Evolutionary conservation across 2,888 invertebrate genomes (phyloP).

Genomic region (Cylindroiulus punctatus): DNA sequence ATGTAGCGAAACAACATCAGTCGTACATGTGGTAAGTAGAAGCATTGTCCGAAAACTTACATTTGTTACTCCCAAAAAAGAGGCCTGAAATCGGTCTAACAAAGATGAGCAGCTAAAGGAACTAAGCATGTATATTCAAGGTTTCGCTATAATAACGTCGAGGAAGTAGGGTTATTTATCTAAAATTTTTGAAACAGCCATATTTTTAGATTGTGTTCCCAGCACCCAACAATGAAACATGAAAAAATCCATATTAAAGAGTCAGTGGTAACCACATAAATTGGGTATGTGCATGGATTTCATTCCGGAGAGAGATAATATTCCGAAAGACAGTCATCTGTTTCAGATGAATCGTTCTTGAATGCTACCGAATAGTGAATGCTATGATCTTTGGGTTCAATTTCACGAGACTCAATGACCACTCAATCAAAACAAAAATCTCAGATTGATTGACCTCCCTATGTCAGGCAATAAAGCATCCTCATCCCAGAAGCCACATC

Average conservation of each 20-base stretch:
- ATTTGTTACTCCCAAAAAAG: conserved; percentile 1
- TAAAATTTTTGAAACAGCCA: not conserved
- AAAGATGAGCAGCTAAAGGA: conserved; percentile 1
- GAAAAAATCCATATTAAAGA: not conserved
- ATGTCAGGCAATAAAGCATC: not conserved
- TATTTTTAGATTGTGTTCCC: not conserved
- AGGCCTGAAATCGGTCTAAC: not conserved
- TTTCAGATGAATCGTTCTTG: no score
- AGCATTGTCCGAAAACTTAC: conserved; percentile 19
- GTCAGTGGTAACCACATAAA: not conserved
- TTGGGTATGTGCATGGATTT: no score
- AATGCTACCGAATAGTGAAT: not conserved
- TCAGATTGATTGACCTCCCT: conserved; percentile 11
- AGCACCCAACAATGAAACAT: not conserved
- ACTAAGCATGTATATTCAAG: conserved; percentile 6
- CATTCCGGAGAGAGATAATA: no score
- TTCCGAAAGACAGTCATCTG: no score
- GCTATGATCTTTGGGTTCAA: not conserved
- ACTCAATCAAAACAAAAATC: not conserved
- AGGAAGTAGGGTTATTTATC: conserved; percentile 36
- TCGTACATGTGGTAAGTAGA: not conserved
- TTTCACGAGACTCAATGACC: not conserved
- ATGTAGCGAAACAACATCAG: not conserved
- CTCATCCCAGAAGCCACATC: not conserved
- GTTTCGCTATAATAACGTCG: conserved; percentile 25